Conservation (phyloP, 2,113 vertebrate genomes). For the Cynocephalus volans region DNA sequence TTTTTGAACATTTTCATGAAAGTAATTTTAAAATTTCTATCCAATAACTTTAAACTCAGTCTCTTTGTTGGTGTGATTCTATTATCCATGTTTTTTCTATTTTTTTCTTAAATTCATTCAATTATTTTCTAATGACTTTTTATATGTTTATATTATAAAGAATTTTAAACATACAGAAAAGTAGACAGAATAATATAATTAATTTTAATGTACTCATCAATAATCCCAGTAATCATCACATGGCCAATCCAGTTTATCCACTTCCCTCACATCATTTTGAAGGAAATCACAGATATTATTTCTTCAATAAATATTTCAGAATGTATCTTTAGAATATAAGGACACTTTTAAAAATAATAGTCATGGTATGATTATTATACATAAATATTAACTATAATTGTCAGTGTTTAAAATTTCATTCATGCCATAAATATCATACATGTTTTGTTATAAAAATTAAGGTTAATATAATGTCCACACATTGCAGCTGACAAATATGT, state of each 20-base stretch:
- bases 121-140: neutral
- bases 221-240: neutral
- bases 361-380: neutral
- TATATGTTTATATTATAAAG: neutral
- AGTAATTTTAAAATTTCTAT: neutral
- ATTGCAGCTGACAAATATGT: neutral
- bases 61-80: neutral
- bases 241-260: neutral
- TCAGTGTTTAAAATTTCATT: neutral
- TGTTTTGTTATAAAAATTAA: neutral
- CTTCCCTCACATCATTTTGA: neutral
- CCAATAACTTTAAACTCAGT: neutral
- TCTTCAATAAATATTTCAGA: neutral
- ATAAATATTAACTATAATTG: neutral
- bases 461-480: neutral
- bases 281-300: neutral
- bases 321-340: slow-evolving; percentile 2
- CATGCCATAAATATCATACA: neutral
- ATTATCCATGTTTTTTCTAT: neutral
- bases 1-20: neutral
- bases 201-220: neutral
- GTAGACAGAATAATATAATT: neutral
- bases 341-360: neutral
- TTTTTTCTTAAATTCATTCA: neutral
- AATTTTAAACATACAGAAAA: neutral